Evolutionary conservation across 2,888 invertebrate species (phyloP).

Genomic region (Cerastoderma edule): DNA sequence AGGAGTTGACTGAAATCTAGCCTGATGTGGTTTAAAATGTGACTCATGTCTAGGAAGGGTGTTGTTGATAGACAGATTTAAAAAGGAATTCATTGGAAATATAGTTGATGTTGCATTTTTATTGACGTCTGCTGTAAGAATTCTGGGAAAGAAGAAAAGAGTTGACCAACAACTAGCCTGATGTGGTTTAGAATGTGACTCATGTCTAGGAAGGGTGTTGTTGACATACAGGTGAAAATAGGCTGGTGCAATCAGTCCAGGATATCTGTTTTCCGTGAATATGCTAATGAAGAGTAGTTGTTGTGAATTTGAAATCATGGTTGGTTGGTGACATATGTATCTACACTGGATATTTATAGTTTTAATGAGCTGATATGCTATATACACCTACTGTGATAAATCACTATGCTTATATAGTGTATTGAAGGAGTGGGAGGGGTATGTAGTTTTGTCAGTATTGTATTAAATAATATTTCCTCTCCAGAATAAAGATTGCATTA

Average conservation of each 20-base stretch:
- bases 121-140: too few relatives aligned
- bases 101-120: too few relatives aligned
- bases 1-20: constrained; percentile 11
- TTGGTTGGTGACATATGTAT: constrained; percentile 22
- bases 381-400: too few relatives aligned
- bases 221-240: constrained; percentile 20
- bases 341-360: too few relatives aligned
- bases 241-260: not conserved
- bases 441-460: constrained; percentile 4
- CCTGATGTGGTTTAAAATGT: constrained; percentile 17
- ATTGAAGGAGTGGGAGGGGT: too few relatives aligned
- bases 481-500: too few relatives aligned
- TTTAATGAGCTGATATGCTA: constrained; percentile 6
- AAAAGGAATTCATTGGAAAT: too few relatives aligned
- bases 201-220: constrained; percentile 17
- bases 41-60: constrained; percentile 22
- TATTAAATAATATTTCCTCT: too few relatives aligned
- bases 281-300: not conserved
- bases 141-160: too few relatives aligned
- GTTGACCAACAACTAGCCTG: constrained; percentile 16
- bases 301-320: too few relatives aligned
- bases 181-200: constrained; percentile 20
- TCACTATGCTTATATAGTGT: too few relatives aligned
- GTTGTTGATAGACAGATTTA: constrained; percentile 7
- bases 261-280: constrained; percentile 12